These are phyloP conservation scores for Synodontis membranacea DNA, from an alignment of 2,113 vertebrate genomes.

Conservation along the genomic window DNA sequence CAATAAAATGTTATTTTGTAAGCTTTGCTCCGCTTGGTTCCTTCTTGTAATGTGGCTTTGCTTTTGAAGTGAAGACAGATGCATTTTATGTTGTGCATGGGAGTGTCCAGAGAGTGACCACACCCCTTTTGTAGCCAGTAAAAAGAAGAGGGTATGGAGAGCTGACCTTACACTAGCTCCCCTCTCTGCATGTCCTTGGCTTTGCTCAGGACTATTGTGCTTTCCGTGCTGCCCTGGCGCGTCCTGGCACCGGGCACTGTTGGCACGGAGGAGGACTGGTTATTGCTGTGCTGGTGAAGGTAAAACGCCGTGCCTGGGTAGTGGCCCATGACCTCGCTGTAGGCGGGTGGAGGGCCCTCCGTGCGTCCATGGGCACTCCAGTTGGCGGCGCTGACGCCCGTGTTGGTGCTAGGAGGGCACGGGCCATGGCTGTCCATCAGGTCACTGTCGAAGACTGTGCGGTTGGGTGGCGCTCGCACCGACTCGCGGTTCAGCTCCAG, in stretches of 20 bases:
- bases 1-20: conserved; percentile 76
- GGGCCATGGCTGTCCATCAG: conserved; percentile 82
- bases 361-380: conserved; percentile 73
- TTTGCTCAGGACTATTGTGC: conserved; percentile 86
- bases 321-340: conserved; percentile 93
- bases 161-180: conserved; percentile 77
- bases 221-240: conserved; percentile 73
- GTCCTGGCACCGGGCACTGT: conserved; percentile 45
- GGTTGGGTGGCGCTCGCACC: conserved; percentile 91
- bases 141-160: conserved; percentile 11
- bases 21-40: conserved; percentile 67
- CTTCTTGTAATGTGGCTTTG: conserved; percentile 39
- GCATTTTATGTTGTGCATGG: conserved; percentile 69
- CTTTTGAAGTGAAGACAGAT: conserved; percentile 35
- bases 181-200: conserved; percentile 82
- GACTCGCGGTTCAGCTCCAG: conserved; percentile 97
- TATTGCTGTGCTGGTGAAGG: conserved; percentile 92
- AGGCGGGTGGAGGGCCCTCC: conserved; percentile 91
- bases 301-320: conserved; percentile 86
- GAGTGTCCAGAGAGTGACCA: conserved; percentile 62
- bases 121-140: conserved; percentile 31
- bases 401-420: conserved; percentile 92
- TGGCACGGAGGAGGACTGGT: conserved; percentile 50
- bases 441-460: conserved; percentile 97
- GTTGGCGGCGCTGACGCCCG: conserved; percentile 89